These are phyloP conservation scores for Oceanodroma leucorhoa DNA, from an alignment of 2,797 vertebrate genomes.

Conservation along the genomic window DNA sequence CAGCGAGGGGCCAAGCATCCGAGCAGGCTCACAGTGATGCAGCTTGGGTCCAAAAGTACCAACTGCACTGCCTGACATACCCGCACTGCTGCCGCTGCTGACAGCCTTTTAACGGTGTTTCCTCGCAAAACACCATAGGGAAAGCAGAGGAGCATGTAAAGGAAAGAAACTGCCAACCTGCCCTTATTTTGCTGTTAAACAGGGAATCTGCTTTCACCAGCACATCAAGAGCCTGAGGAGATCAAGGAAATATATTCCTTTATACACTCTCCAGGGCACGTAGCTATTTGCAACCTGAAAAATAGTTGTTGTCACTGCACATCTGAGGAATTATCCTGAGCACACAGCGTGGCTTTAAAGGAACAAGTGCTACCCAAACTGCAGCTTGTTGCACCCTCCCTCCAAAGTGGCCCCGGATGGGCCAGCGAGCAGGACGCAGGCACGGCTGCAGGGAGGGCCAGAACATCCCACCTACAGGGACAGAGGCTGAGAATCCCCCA, in stretches of 20 bases:
- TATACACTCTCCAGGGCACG: not conserved
- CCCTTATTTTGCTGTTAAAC: not conserved
- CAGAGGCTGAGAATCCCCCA: not conserved
- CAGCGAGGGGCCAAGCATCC: fast-evolving
- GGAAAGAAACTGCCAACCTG: not conserved
- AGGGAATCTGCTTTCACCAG: not conserved
- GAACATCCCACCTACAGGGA: not conserved
- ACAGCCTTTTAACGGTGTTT: not conserved
- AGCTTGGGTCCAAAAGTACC: not conserved
- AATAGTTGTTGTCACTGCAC: not conserved
- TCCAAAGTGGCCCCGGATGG: fast-evolving
- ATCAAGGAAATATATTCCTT: not conserved
- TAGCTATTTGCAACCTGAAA: conserved; percentile 12
- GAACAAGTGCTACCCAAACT: not conserved
- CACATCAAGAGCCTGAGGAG: not conserved
- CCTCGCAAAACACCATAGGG: not conserved
- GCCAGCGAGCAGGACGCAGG: fast-evolving
- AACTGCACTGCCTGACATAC: no score
- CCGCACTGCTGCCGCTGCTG: not conserved
- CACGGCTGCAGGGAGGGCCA: not conserved
- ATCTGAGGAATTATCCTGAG: not conserved
- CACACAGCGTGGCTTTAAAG: not conserved
- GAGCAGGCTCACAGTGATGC: fast-evolving
- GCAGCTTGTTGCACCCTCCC: not conserved
- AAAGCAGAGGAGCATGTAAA: not conserved